Evolutionary conservation across 2,888 invertebrate species (phyloP).

Genomic region (Drosophila setosimentum): DNA sequence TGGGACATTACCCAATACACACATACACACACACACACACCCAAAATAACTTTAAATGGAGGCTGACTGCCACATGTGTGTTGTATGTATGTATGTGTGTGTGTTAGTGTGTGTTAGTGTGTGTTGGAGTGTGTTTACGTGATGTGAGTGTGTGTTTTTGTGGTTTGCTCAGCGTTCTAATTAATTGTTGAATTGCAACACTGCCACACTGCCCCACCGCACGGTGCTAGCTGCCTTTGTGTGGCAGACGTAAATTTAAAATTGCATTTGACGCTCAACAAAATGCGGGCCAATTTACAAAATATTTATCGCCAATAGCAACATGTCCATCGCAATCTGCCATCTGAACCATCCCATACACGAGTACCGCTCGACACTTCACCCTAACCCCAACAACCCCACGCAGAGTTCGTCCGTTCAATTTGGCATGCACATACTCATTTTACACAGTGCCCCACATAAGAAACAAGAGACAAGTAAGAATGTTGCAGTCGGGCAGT

Average conservation of each 20-base stretch:
- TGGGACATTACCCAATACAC: not conserved
- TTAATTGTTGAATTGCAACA: slow-evolving; percentile 60
- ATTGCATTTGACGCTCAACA: slow-evolving; percentile 67
- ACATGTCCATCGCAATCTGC: slow-evolving; percentile 36
- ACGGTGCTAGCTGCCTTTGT: slow-evolving; percentile 20
- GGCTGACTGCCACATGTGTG: slow-evolving; percentile 20
- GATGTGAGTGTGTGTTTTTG: slow-evolving; percentile 38
- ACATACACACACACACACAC: not conserved
- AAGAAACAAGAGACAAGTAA: slow-evolving; percentile 10
- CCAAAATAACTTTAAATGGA: not conserved
- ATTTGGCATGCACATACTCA: slow-evolving; percentile 56
- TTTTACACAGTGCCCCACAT: slow-evolving; percentile 45
- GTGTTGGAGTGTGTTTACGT: slow-evolving; percentile 29
- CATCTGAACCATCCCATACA: slow-evolving; percentile 6
- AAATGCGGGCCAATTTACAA: slow-evolving; percentile 68
- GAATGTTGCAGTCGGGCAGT: not conserved
- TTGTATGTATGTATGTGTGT: slow-evolving; percentile 33
- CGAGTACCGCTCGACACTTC: not conserved
- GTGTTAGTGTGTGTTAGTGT: slow-evolving; percentile 34
- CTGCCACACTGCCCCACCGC: slow-evolving; percentile 2
- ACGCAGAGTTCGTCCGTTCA: slow-evolving; percentile 26
- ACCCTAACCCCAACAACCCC: not conserved
- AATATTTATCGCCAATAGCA: slow-evolving; percentile 60
- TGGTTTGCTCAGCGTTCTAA: slow-evolving; percentile 59
- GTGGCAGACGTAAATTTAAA: slow-evolving; percentile 44